These are phyloP conservation scores for Trimorus sp. DNA, from an alignment of 2,888 invertebrate species.

Conservation along the genomic window DNA sequence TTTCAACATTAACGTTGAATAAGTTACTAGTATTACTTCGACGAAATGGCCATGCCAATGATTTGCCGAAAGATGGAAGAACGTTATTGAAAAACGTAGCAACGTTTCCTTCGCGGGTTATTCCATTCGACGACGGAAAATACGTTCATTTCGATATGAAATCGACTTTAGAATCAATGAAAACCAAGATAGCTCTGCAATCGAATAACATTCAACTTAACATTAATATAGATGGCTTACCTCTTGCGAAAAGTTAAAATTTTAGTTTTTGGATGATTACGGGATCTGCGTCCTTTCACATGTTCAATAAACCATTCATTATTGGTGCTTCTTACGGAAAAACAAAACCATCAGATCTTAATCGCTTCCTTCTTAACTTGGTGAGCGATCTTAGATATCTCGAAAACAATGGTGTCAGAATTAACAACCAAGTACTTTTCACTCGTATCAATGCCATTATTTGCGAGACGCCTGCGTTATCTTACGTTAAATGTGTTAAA, in stretches of 20 bases:
- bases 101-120: not conserved
- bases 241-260: too few species aligned
- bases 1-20: not conserved
- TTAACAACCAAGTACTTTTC: too few species aligned
- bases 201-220: slow-evolving; percentile 2
- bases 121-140: too few species aligned
- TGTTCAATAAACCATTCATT: slow-evolving; percentile 12
- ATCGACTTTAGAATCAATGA: too few species aligned
- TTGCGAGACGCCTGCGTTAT: not conserved
- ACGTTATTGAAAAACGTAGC: slow-evolving; percentile 9
- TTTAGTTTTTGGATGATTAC: slow-evolving; percentile 18
- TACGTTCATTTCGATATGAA: slow-evolving; percentile 31
- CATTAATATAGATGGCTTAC: slow-evolving; percentile 30
- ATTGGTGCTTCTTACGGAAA: slow-evolving; percentile 29
- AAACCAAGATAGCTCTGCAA: not conserved
- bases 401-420: too few species aligned
- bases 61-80: slow-evolving; percentile 32
- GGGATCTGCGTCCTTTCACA: not conserved
- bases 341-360: slow-evolving; percentile 19
- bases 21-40: slow-evolving; percentile 17
- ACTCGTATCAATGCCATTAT: not conserved
- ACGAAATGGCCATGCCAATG: slow-evolving; percentile 19
- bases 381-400: slow-evolving; percentile 16
- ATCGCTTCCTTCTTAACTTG: slow-evolving; percentile 14
- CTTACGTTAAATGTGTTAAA: not conserved